Base-by-base conservation (phyloP, 2,888 invertebrate species). In the Bembecia ichneumoniformis region DNA sequence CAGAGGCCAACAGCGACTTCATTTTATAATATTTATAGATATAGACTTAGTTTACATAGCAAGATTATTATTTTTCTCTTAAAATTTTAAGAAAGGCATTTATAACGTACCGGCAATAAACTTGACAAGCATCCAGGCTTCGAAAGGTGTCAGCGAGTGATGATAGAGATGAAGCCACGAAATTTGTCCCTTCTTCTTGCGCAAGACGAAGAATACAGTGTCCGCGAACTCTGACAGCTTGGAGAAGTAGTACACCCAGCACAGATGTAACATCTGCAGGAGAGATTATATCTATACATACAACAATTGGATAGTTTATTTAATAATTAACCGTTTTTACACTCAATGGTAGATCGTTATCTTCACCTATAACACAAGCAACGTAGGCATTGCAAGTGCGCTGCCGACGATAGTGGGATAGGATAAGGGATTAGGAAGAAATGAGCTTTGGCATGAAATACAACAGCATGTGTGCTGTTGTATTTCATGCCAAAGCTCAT, bases 201-300 rank as follows among this genome's bases (percentile, higher is more conserved):
- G 88, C 61, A 95, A 78, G 43, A 95, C 91, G 82, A 96, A 95
- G 88, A 96, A 95, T 63, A 94, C 90, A 49, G 96, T 96, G 82
- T 96, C 96, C 3, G 94, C 91, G 63, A 96, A 94, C 84, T 96
- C 96, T 3, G 95, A 92, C 59, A 96, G 89, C 79, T 96, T 96
- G 47, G 95, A 95, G 72, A 96, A 91, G 87, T 95, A 96, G 82
- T 96, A 96, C 90, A 93, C 93, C 95, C 95, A 96, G 74, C 95
- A 95, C 3, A 94, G 88, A 57, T 91, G 91, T 48, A 94, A 91
- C 95, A 96, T 96, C 92, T 95, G 88, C 47, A 88, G 82, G 43
- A 46, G 36, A 45, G 50, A 28, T 15, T 3, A 45, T 9, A 28
- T 28, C 28, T 28, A 17, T 36, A 35, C 47, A 15, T 35, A n/a